Base-by-base conservation (phyloP, 2,888 invertebrate species). In the Pemphredon lugubris region DNA sequence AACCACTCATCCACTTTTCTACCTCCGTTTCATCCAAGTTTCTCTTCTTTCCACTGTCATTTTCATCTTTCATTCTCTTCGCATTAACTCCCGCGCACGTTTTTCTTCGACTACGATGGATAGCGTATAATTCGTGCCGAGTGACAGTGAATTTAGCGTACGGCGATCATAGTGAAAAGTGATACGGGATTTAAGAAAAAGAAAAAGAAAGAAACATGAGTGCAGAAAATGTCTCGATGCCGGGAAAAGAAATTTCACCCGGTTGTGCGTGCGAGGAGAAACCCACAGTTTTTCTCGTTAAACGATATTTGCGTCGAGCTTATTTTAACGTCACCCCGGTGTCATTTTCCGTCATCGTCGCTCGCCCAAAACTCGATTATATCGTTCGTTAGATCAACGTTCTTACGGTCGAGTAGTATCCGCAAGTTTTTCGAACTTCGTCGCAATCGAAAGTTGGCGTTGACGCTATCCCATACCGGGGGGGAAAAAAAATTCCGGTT, bases 131-230 rank as follows among this genome's bases (percentile, higher is more conserved):
- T 40, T 53, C 51, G 74, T 58, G 68, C 20, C 57, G 54, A 77
- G 84, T 79, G 83, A 81, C 71, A 84, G 83, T 84, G 77, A 69
- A 69, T 45, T 16, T 37, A 61, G n/a, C 18, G 18, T n/a, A 23
- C 6, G 16, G 40, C 54, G 32, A 58, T 39, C 14, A 14, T 11
- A 76, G 75, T 77, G 76, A 61, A 53, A 70, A 78, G 70, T 76
- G 79, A 16, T 6, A 5, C 6, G 0, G 14, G 5, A 16, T 18
- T 40, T 34, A 1, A 2, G 2, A 4, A n/a, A n/a, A 0, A 34
- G 34, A 34, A 34, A 6, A 7, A n/a, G 16, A 57, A 50, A 32
- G 4, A 51, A 1, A 23, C 5, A 1, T 16, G 30, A 61, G 70
- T 70, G 70, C 6, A 32, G 42, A 21, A n/a, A 39, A 1, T 23